Evolutionary conservation across 2,888 invertebrate species (phyloP).

Genomic region (Eugnorisma glareosa): DNA sequence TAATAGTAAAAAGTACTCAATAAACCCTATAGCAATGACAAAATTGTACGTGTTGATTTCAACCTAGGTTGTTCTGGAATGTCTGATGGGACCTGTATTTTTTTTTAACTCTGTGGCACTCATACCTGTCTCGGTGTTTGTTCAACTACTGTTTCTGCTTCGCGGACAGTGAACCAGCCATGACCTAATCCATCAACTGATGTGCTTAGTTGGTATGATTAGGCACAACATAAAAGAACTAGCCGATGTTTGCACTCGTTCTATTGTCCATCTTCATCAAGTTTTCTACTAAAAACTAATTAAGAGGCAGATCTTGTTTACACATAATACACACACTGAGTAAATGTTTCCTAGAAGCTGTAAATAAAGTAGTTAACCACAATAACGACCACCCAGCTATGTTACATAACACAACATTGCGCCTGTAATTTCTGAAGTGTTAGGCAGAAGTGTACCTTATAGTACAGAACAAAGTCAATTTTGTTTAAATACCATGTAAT

Average conservation of each 20-base stretch:
- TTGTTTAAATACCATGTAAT: not conserved
- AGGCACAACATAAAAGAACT: not conserved
- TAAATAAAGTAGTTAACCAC: slow-evolving; percentile 17
- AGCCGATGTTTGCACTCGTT: not conserved
- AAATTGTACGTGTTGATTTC: not conserved
- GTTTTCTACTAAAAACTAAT: slow-evolving; percentile 16
- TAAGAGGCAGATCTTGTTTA: slow-evolving; percentile 1
- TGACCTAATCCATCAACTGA: not conserved
- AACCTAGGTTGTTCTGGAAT: not conserved
- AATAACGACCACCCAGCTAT: slow-evolving; percentile 2
- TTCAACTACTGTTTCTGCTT: not conserved
- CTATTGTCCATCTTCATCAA: slow-evolving; percentile 9
- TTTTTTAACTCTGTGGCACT: not conserved
- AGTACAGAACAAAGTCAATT: not conserved
- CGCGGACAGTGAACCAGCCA: not conserved
- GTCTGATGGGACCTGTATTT: not conserved
- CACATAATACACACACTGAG: not conserved
- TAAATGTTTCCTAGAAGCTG: slow-evolving; percentile 21
- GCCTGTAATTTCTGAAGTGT: not conserved
- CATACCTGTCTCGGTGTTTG: not conserved
- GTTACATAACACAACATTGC: not conserved
- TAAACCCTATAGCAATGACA: not conserved
- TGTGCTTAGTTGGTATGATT: not conserved
- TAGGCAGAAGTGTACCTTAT: not conserved
- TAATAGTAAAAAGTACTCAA: not conserved